Evolutionary conservation across 2,888 invertebrate species (phyloP).

Genomic region (Leptinotarsa tumamoca): DNA sequence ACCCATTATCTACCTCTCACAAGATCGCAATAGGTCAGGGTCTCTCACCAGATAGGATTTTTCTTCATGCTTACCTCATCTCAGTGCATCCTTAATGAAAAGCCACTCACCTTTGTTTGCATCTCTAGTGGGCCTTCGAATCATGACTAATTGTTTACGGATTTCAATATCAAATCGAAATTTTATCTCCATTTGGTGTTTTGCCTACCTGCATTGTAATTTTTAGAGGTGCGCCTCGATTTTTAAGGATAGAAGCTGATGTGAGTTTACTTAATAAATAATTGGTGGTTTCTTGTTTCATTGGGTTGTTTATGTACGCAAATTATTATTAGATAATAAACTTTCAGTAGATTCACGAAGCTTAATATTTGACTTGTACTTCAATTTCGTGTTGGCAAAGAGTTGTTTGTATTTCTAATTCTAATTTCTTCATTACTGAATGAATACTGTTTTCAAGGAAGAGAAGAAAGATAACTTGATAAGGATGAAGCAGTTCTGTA

Average conservation of each 20-base stretch:
- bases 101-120: conserved; percentile 16
- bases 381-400: neutral
- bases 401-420: neutral
- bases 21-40: conserved; percentile 37
- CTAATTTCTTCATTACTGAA: neutral
- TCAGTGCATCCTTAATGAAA: conserved; percentile 30
- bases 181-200: conserved; percentile 8
- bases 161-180: neutral
- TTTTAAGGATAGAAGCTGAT: neutral
- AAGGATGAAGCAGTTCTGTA: too few relatives aligned
- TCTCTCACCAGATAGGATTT: conserved; percentile 27
- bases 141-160: conserved; percentile 14
- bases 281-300: conserved; percentile 6
- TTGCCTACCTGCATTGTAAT: neutral
- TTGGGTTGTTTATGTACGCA: neutral
- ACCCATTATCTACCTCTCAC: conserved; percentile 32
- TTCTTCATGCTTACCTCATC: conserved; percentile 32
- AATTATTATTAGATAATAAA: neutral
- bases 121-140: conserved; percentile 15
- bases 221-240: conserved; percentile 12
- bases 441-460: neutral
- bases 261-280: neutral
- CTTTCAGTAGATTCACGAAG: neutral
- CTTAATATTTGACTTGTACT: neutral
- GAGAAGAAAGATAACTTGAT: too few relatives aligned